Evolutionary conservation across 2,113 vertebrate species (phyloP).

Genomic region (cat (Felis catus)): F.catus_Fca126_mat1.0 CM031421.1:6070501-6071000

Average conservation of each 20-base stretch:
- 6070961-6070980: neutral
- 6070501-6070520: neutral
- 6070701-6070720: neutral
- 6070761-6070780: neutral
- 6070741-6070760: neutral
- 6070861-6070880: constrained; percentile 10
- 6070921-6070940: neutral
- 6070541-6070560: neutral
- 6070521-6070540: neutral
- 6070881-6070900: neutral
- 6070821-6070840: neutral
- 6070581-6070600: neutral
- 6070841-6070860: neutral
- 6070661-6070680: neutral
- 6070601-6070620: neutral
- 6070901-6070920: neutral
- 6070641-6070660: neutral
- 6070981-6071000: neutral
- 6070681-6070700: neutral
- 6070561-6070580: neutral
- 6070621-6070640: neutral
- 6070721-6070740: neutral
- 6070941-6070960: neutral
- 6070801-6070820: neutral
- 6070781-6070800: neutral